Percentiles rank a stretch among this genome's conserved stretches.
Evolutionary conservation across 2,888 invertebrate species (phyloP).

Genomic region (Lathronympha strigana): DNA sequence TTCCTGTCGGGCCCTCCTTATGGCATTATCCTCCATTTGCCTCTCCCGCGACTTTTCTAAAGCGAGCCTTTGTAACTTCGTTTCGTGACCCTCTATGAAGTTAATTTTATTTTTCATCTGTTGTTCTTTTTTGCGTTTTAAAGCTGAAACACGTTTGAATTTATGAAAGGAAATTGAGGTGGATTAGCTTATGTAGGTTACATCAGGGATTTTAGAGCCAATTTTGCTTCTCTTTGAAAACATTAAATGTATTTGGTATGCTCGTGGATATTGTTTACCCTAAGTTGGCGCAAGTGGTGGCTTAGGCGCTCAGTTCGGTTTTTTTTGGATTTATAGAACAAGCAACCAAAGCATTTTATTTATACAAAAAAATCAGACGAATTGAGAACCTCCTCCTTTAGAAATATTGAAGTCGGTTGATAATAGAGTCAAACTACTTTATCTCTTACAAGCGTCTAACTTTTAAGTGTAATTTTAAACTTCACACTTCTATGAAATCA

Average conservation of each 20-base stretch:
- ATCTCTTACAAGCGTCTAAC: too few relatives aligned
- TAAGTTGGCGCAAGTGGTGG: not conserved
- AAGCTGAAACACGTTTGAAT: constrained; percentile 56
- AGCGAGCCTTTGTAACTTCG: constrained; percentile 58
- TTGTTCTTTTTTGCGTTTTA: constrained; percentile 70
- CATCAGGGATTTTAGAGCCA: not conserved
- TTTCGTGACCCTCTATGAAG: constrained; percentile 68
- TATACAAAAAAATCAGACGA: too few relatives aligned
- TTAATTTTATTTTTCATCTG: constrained; percentile 67
- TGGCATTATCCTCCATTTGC: constrained; percentile 63
- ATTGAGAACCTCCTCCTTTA: too few relatives aligned
- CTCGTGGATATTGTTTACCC: too few relatives aligned
- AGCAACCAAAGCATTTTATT: too few relatives aligned
- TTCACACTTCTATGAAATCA: too few relatives aligned
- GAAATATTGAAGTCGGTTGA: too few relatives aligned
- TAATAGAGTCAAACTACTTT: too few relatives aligned
- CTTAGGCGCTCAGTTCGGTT: too few relatives aligned
- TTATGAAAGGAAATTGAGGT: constrained; percentile 9
- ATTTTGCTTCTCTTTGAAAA: not conserved
- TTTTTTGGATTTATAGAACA: too few relatives aligned
- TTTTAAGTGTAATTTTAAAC: too few relatives aligned
- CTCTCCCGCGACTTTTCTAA: constrained; percentile 63
- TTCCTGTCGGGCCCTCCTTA: constrained; percentile 62
- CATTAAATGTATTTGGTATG: not conserved
- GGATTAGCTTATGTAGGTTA: not conserved